Evolutionary conservation across 2,113 vertebrate species (phyloP).

Genomic region (Caranx melampygus): DNA sequence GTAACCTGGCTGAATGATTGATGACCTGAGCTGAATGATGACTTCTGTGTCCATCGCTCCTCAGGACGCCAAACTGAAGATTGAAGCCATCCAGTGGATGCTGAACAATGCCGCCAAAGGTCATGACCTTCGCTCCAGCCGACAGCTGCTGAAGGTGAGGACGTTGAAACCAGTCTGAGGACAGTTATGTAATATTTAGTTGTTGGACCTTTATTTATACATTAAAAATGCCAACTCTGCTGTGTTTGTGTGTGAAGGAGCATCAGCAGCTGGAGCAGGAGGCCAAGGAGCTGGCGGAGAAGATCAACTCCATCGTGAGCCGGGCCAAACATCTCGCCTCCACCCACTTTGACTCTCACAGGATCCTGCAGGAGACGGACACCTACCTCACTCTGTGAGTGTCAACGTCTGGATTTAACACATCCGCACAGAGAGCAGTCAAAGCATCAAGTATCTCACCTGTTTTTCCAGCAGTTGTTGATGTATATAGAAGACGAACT

Average conservation of each 20-base stretch:
- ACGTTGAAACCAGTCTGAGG: background rate
- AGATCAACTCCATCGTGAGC: slow-evolving; percentile 87
- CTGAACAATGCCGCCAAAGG: slow-evolving; percentile 84
- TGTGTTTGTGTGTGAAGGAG: slow-evolving; percentile 61
- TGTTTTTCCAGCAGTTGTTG: no score
- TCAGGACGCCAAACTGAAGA: slow-evolving; percentile 87
- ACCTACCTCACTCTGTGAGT: slow-evolving; percentile 86
- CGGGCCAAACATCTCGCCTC: slow-evolving; percentile 84
- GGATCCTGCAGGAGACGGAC: slow-evolving; percentile 87
- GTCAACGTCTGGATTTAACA: no score
- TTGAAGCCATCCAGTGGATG: slow-evolving; percentile 87
- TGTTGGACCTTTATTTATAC: no score
- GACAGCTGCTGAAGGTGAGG: slow-evolving; percentile 82
- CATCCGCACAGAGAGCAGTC: background rate
- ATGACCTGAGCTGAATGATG: no score
- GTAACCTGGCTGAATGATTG: no score
- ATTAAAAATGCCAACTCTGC: no score
- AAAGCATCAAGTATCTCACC: no score
- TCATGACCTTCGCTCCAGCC: slow-evolving; percentile 87
- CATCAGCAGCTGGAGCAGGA: slow-evolving; percentile 88
- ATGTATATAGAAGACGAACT: no score
- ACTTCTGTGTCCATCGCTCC: background rate
- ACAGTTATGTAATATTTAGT: no score
- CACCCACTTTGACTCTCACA: slow-evolving; percentile 87
- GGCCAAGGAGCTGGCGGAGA: slow-evolving; percentile 86